Conservation (phyloP, 2,113 vertebrate genomes). For the Grallaria varia region DNA sequence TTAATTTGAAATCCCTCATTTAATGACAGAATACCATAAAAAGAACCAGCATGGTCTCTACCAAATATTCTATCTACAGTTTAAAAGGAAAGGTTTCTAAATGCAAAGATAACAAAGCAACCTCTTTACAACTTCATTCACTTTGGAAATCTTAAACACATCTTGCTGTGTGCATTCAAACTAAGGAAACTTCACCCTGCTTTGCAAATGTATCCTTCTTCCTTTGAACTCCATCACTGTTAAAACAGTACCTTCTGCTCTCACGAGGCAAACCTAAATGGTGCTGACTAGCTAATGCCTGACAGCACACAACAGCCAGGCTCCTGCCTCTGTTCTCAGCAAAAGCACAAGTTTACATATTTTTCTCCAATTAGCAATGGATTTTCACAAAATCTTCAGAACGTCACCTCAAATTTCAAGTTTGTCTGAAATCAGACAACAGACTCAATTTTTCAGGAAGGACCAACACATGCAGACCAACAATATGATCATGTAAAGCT, state of each 20-base stretch:
- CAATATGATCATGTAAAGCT: background rate
- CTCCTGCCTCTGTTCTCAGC: background rate
- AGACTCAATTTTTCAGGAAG: background rate
- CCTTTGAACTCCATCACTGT: background rate
- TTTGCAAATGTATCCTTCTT: background rate
- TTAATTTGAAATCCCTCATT: background rate
- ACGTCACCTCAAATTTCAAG: background rate
- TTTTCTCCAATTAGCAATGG: background rate
- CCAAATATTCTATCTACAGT: background rate
- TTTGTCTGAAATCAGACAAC: background rate
- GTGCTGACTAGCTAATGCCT: background rate
- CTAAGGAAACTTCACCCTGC: background rate
- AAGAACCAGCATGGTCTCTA: rapidly evolving
- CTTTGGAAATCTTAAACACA: background rate
- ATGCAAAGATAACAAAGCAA: background rate
- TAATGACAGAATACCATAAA: background rate
- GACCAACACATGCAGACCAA: background rate
- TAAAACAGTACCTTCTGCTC: background rate
- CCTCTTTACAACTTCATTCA: background rate
- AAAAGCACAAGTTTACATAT: background rate
- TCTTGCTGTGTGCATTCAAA: background rate
- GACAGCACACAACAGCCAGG: rapidly evolving
- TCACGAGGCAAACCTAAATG: background rate
- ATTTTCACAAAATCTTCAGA: background rate
- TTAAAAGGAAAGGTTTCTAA: background rate